Percentiles rank a stretch among this genome's conserved stretches.
Evolutionary conservation across 1,140 invertebrate genomes (phyloP).

Genomic region (Drosophila pandora): DNA sequence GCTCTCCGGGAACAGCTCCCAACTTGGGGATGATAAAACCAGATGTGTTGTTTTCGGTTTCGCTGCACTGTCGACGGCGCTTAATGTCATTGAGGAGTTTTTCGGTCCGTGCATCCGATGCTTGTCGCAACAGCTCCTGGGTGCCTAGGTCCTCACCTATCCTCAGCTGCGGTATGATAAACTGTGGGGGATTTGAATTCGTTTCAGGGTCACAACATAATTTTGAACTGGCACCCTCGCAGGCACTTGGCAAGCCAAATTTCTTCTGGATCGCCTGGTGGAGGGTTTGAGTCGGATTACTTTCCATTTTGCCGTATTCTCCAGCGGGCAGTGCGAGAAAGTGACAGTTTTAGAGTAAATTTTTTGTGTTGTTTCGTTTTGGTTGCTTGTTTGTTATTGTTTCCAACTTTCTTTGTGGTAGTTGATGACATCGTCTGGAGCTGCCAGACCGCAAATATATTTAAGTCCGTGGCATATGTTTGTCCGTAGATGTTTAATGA

Average conservation of each 20-base stretch:
- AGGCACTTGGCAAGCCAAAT: conserved; percentile 27
- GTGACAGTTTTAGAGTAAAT: not conserved
- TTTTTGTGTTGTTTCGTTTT: conserved; percentile 4
- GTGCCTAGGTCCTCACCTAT: conserved; percentile 16
- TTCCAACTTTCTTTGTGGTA: conserved; percentile 17
- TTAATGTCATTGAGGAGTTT: conserved; percentile 51
- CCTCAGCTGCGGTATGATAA: conserved; percentile 57
- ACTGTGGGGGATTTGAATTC: conserved; percentile 1
- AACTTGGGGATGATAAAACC: conserved; percentile 46
- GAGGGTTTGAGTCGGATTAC: conserved; percentile 43
- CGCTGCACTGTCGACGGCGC: conserved; percentile 17
- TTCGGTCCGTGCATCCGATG: conserved; percentile 44
- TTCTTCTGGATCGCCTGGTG: conserved; percentile 53
- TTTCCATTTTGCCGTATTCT: conserved; percentile 47
- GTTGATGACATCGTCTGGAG: not conserved
- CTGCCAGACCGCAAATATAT: not conserved
- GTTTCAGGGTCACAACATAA: conserved; percentile 9
- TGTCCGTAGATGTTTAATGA: too few species aligned
- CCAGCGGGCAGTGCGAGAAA: conserved; percentile 2
- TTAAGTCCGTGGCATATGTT: too few species aligned
- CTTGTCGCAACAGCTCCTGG: conserved; percentile 27
- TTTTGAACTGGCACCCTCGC: conserved; percentile 26
- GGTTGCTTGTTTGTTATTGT: conserved; percentile 26
- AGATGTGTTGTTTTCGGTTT: conserved; percentile 1
- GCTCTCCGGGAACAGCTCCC: conserved; percentile 13